Conservation (phyloP, 2,797 vertebrate genomes). For the Tangara arthus region DNA sequence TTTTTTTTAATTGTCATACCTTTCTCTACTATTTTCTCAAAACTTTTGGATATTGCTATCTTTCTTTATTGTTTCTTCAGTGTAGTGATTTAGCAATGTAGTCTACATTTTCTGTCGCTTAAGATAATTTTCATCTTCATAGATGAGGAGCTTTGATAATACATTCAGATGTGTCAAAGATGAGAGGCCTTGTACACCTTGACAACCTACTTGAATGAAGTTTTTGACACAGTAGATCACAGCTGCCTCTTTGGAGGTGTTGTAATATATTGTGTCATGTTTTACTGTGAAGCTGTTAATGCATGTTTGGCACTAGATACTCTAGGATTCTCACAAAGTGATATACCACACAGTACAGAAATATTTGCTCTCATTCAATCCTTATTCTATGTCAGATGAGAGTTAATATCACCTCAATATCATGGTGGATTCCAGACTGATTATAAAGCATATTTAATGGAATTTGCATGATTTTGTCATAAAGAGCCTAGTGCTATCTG, state of each 20-base stretch:
- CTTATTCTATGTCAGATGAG: background rate
- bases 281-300: background rate
- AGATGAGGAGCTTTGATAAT: background rate
- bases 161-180: background rate
- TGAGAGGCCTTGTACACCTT: background rate
- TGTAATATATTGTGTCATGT: background rate
- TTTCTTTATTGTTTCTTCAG: background rate
- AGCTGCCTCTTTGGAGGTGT: background rate
- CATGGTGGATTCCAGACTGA: background rate
- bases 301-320: background rate
- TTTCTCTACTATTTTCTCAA: background rate
- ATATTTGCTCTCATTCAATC: background rate
- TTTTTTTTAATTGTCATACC: background rate
- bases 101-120: background rate
- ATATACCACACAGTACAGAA: background rate
- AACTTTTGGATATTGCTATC: background rate
- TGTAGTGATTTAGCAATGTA: background rate
- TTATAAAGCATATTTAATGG: background rate
- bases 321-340: background rate
- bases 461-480: background rate
- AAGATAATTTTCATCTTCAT: background rate
- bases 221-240: constrained; percentile 13
- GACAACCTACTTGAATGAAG: background rate
- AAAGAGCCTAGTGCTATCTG: background rate
- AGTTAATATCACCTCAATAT: background rate